These are phyloP conservation scores for Sinotaia quadrata DNA, from an alignment of 2,888 invertebrate genomes.

Conservation along the genomic window DNA sequence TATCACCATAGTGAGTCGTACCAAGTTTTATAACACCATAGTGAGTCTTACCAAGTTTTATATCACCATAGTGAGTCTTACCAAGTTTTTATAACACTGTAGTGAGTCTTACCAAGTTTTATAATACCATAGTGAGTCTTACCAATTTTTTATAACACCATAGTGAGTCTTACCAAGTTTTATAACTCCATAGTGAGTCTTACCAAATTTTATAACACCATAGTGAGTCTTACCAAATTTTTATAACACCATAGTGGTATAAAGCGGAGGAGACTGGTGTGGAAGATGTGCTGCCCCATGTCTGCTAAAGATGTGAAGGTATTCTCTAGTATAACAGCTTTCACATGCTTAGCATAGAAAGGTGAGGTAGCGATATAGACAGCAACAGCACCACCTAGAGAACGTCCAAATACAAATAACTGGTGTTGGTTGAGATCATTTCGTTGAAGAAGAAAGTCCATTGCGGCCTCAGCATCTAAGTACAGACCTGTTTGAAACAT, in stretches of 20 bases:
- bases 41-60: no score
- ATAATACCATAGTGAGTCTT: conserved; percentile 43
- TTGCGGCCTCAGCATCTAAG: conserved; percentile 87
- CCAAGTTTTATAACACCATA: no score
- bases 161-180: no score
- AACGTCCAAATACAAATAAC: conserved; percentile 89
- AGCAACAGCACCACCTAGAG: conserved; percentile 93
- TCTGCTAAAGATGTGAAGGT: conserved; percentile 96
- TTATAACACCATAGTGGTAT: conserved; percentile 89
- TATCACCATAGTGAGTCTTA: conserved; percentile 71
- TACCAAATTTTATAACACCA: no score
- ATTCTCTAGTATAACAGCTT: conserved; percentile 92
- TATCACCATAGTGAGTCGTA: no score
- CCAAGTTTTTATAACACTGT: conserved; percentile 94
- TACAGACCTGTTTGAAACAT: conserved; percentile 83
- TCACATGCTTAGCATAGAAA: conserved; percentile 84
- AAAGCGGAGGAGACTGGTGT: conserved; percentile 80
- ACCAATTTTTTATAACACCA: conserved; percentile 95
- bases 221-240: conserved; percentile 83
- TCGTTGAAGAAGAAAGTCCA: conserved; percentile 87
- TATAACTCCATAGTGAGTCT: no score
- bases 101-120: no score
- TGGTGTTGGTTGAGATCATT: conserved; percentile 87
- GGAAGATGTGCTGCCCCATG: conserved; percentile 88
- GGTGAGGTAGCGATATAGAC: conserved; percentile 86